phyloP scores from a whole-genome alignment of 2,888 invertebrate species.

The Hoplodrina ambigua region DNA sequence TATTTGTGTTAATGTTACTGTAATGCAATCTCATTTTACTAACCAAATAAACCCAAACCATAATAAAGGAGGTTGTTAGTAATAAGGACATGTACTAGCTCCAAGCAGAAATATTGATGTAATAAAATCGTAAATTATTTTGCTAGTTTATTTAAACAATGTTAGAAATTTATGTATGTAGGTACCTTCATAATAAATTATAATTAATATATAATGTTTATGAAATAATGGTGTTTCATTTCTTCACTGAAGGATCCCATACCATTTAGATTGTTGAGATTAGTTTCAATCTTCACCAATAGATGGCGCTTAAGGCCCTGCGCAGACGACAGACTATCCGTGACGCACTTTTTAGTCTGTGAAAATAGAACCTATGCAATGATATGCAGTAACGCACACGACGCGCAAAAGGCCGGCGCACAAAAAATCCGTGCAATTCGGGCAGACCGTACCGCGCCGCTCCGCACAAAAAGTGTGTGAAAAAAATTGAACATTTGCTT shows the following conservation, averaged over 20 bases:
- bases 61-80: constrained; percentile 5
- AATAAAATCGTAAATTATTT: constrained; percentile 25
- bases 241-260: neutral
- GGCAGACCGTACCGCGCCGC: too few relatives aligned
- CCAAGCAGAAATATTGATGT: constrained; percentile 22
- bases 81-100: constrained; percentile 28
- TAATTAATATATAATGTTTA: constrained; percentile 9
- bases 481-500: too few relatives aligned
- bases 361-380: too few relatives aligned
- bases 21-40: neutral
- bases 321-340: too few relatives aligned
- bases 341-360: too few relatives aligned
- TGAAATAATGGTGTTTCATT: constrained; percentile 24
- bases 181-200: constrained; percentile 7
- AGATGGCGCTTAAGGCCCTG: too few relatives aligned
- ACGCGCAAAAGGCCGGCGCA: too few relatives aligned
- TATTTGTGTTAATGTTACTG: constrained; percentile 5
- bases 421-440: too few relatives aligned
- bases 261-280: too few relatives aligned
- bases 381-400: too few relatives aligned
- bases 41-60: neutral
- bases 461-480: too few relatives aligned
- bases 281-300: too few relatives aligned
- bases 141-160: constrained; percentile 14
- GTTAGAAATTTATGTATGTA: neutral